Percentiles rank a stretch among this genome's conserved stretches.
These are phyloP conservation scores for Dendrophyllia cribrosa DNA, from an alignment of 64 coral and sea anemone species.

Conservation along the genomic window DNA sequence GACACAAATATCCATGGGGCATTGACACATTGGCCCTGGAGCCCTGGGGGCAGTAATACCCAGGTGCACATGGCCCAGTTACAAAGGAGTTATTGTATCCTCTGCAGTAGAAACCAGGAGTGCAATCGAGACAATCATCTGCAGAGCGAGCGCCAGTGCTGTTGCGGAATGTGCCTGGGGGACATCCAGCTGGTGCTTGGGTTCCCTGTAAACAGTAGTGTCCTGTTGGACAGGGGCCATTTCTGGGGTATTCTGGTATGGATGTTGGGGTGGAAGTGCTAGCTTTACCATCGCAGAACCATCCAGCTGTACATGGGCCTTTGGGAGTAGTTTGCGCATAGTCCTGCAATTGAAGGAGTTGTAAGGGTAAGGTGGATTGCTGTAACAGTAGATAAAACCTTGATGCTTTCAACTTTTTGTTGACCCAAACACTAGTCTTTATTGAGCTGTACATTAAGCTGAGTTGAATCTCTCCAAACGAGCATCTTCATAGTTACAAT, in stretches of 20 bases:
- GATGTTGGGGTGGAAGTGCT: conserved; percentile 72
- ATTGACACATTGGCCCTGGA: conserved; percentile 87
- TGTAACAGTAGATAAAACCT: no score
- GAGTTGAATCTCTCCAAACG: no score
- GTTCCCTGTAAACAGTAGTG: conserved; percentile 85
- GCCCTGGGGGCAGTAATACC: conserved; percentile 84
- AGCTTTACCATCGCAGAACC: conserved; percentile 83
- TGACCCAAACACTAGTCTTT: no score
- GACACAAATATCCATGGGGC: conserved; percentile 80
- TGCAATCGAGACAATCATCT: conserved; percentile 86
- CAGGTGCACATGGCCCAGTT: conserved; percentile 74
- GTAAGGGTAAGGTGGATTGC: no score
- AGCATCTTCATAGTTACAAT: no score
- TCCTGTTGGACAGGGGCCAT: conserved; percentile 83
- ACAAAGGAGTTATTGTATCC: conserved; percentile 82
- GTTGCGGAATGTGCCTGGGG: conserved; percentile 93
- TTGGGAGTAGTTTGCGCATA: conserved; percentile 62
- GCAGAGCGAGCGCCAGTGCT: conserved; percentile 88
- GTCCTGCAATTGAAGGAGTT: not conserved
- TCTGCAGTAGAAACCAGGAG: conserved; percentile 86
- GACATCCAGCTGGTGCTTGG: conserved; percentile 74
- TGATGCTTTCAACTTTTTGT: not conserved
- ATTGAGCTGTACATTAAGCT: no score
- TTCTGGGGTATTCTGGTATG: conserved; percentile 66
- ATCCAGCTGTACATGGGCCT: conserved; percentile 76